Percentiles rank a stretch among this genome's conserved stretches.
phyloP scores from a whole-genome alignment of 2,888 invertebrate species.

The Hipparchia semele region DNA sequence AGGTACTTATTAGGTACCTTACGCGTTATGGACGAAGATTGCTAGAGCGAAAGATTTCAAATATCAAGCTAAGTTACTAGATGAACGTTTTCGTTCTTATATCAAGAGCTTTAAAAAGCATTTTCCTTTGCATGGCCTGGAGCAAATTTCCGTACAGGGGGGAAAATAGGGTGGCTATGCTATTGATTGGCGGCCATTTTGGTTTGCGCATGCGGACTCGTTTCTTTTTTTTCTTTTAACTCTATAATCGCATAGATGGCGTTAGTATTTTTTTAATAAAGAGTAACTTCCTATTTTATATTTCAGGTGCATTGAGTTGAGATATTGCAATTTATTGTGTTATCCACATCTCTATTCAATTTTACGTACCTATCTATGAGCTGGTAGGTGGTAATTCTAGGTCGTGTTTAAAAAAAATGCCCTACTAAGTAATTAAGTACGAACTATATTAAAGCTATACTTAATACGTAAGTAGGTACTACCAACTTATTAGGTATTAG shows the following conservation, averaged over 20 bases:
- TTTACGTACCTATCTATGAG: background rate
- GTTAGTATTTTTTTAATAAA: slow-evolving; percentile 48
- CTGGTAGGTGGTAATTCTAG: too few relatives aligned
- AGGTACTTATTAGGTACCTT: background rate
- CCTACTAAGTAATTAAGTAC: too few relatives aligned
- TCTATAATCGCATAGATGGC: slow-evolving; percentile 65
- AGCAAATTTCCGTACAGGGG: slow-evolving; percentile 50
- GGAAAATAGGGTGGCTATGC: slow-evolving; percentile 65
- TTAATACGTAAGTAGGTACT: too few relatives aligned
- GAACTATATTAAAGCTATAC: too few relatives aligned
- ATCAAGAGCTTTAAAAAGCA: slow-evolving; percentile 41
- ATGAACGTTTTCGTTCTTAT: slow-evolving; percentile 43
- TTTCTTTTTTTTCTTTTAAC: slow-evolving; percentile 46
- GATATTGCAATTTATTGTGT: background rate
- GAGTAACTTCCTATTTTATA: slow-evolving; percentile 15
- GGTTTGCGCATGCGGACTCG: slow-evolving; percentile 64
- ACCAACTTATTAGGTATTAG: too few relatives aligned
- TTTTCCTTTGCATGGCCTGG: slow-evolving; percentile 48
- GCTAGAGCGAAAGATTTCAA: slow-evolving; percentile 55
- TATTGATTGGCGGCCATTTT: slow-evolving; percentile 80
- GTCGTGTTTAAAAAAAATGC: too few relatives aligned
- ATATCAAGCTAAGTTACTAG: slow-evolving; percentile 24
- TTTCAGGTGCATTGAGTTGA: too few relatives aligned
- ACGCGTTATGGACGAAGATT: background rate
- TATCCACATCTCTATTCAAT: too few relatives aligned